These are phyloP conservation scores for Melanotaenia boesemani DNA, from an alignment of 2,797 vertebrate species.

Conservation along the genomic window DNA sequence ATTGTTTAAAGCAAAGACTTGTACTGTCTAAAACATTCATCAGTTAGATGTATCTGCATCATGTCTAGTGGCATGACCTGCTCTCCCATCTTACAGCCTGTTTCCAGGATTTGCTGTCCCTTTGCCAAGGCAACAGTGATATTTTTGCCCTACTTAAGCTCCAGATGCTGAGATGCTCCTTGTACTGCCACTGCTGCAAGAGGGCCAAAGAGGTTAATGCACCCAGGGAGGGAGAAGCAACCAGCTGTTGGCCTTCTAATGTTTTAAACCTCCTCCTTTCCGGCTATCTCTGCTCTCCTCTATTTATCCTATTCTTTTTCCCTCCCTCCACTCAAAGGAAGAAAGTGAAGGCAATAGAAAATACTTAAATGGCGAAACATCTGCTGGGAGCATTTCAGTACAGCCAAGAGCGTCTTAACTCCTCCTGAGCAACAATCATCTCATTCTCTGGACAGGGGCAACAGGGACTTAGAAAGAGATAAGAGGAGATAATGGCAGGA, in stretches of 20 bases:
- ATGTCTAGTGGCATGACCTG: conserved; percentile 41
- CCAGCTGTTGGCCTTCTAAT: conserved; percentile 96
- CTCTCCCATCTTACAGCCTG: conserved; percentile 84
- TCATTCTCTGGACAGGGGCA: conserved; percentile 66
- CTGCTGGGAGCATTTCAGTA: conserved; percentile 75
- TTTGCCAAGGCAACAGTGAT: conserved; percentile 83
- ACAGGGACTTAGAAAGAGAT: conserved; percentile 77
- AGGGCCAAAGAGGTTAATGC: conserved; percentile 95
- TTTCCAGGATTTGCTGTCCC: conserved; percentile 81
- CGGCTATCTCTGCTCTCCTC: conserved; percentile 57
- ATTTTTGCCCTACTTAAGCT: conserved; percentile 88
- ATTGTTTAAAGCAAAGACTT: conserved; percentile 15
- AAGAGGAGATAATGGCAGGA: conserved; percentile 81
- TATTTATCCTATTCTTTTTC: conserved; percentile 60
- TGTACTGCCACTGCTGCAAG: conserved; percentile 88
- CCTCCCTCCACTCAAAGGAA: conserved; percentile 62
- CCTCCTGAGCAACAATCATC: conserved; percentile 72
- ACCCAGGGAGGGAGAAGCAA: conserved; percentile 93
- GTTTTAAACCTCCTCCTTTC: conserved; percentile 85
- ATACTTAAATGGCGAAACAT: conserved; percentile 76
- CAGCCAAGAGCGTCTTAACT: conserved; percentile 78
- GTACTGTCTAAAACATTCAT: conserved; percentile 23
- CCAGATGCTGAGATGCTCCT: conserved; percentile 94
- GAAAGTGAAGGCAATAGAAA: conserved; percentile 69
- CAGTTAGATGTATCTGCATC: conserved; percentile 25